Conservation (phyloP, 35 echinoderm and acorn worm species). For the Diadema setosum region DNA sequence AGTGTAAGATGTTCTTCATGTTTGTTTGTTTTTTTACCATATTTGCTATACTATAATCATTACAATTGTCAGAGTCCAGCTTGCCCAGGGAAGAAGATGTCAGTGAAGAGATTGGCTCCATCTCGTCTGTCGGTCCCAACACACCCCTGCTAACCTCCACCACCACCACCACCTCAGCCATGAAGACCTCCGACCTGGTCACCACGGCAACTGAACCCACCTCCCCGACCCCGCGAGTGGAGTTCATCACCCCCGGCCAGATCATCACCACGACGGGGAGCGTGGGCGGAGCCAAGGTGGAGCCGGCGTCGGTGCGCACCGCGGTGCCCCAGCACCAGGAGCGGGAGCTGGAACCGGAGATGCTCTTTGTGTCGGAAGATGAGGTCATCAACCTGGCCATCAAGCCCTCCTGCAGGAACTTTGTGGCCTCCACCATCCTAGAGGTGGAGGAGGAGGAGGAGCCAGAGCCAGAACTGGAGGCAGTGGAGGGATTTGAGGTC, state of each 20-base stretch:
- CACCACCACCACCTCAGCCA: background rate
- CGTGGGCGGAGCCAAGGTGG: background rate
- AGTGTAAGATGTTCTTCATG: too few relatives aligned
- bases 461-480: conserved; percentile 24
- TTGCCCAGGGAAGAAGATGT: conserved; percentile 63
- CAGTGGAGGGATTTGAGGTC: conserved; percentile 58
- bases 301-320: background rate
- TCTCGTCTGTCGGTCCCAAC: conserved; percentile 71
- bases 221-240: background rate
- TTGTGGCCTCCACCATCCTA: conserved; percentile 84
- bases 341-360: conserved; percentile 62
- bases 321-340: conserved; percentile 42
- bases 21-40: too few relatives aligned
- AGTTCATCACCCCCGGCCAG: conserved; percentile 8
- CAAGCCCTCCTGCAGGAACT: conserved; percentile 58
- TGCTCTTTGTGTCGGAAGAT: conserved; percentile 67
- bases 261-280: background rate
- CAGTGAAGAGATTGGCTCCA: conserved; percentile 79
- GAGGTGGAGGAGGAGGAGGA: conserved; percentile 39
- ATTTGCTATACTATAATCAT: too few relatives aligned
- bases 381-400: conserved; percentile 55
- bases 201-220: background rate
- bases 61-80: conserved; percentile 36
- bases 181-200: conserved; percentile 1
- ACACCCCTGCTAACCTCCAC: conserved; percentile 58